A percentile compares a stretch with the other conserved stretches of the same genome.
Conservation (phyloP, 1,140 invertebrate genomes). For the Saccostrea cuccullata region DNA sequence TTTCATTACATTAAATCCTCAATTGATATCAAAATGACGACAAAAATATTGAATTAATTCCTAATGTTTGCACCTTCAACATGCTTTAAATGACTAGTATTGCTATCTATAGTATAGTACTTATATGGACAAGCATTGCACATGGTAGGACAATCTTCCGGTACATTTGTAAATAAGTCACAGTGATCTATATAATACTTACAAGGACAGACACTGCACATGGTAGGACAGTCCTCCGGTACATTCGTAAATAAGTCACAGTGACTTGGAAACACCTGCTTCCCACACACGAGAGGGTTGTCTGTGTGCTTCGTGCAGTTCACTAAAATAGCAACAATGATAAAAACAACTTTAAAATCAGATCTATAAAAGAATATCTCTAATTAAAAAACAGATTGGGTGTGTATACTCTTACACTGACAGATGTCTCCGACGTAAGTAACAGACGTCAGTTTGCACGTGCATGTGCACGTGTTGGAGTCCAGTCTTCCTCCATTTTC, state of each 20-base stretch:
- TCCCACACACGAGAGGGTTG: background rate
- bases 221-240: background rate
- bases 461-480: background rate
- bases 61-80: too few species aligned
- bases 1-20: background rate
- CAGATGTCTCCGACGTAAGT: background rate
- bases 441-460: background rate
- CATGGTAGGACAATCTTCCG: background rate
- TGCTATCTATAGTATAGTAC: background rate
- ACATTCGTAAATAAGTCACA: background rate
- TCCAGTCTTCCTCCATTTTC: constrained; percentile 33
- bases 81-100: too few species aligned
- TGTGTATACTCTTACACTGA: background rate
- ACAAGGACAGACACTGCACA: constrained; percentile 2
- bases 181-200: background rate
- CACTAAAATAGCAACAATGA: background rate
- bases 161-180: background rate
- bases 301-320: background rate
- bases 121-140: background rate
- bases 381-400: too few species aligned
- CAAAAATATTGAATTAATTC: too few species aligned
- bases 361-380: too few species aligned
- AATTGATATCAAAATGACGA: too few species aligned
- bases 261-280: background rate
- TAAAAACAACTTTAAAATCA: background rate